Conservation (phyloP, 2,113 vertebrate species). For the Prietella phreatophila region DNA sequence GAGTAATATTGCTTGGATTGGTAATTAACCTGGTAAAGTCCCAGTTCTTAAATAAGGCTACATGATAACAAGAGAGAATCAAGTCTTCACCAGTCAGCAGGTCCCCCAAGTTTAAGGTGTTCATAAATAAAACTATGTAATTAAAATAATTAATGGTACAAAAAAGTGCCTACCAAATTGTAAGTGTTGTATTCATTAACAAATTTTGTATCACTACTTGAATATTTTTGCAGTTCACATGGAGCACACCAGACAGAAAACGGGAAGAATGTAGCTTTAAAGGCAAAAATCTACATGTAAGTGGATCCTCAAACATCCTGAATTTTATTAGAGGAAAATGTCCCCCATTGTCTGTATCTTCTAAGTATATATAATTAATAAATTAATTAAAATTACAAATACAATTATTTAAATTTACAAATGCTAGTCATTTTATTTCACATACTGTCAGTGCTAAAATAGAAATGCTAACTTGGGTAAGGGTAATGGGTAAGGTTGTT, state of each 20-base stretch:
- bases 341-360: neutral
- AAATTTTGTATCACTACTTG: neutral
- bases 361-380: neutral
- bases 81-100: neutral
- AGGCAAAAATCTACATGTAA: constrained; percentile 91
- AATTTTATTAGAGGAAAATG: neutral
- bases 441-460: neutral
- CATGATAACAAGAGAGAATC: neutral
- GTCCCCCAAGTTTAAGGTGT: too few relatives aligned
- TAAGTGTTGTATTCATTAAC: neutral
- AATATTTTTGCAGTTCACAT: constrained; percentile 74
- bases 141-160: neutral
- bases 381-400: neutral
- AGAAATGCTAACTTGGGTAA: neutral
- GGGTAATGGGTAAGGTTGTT: neutral
- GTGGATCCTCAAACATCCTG: constrained; percentile 43
- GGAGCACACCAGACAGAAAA: constrained; percentile 83
- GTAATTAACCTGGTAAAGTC: neutral
- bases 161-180: neutral
- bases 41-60: neutral
- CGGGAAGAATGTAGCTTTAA: constrained; percentile 92
- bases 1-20: neutral
- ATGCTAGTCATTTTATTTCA: neutral
- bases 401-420: neutral
- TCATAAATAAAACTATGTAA: neutral